phyloP scores from a whole-genome alignment of 1,140 invertebrate genomes.

The Temnothorax curvispinosus region DNA sequence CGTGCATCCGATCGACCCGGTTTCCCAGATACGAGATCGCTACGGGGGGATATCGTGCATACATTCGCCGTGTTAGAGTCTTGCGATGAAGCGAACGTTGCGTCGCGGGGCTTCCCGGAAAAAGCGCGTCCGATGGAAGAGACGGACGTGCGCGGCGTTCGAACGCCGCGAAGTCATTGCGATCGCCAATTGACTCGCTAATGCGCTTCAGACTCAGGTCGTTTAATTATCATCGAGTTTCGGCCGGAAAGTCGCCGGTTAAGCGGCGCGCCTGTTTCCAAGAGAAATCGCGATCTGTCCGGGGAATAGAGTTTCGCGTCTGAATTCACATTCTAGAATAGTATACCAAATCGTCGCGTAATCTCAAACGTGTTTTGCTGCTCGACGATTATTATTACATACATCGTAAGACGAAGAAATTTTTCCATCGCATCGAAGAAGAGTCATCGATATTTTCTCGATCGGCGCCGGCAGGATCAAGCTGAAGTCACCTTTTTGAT shows the following conservation, averaged over 20 bases:
- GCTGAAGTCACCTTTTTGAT: constrained; percentile 12
- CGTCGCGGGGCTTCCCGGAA: not conserved
- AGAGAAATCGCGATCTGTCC: not conserved
- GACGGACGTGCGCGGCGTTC: constrained; percentile 14
- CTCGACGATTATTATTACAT: not conserved
- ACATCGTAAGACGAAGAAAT: not conserved
- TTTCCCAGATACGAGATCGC: constrained; percentile 7
- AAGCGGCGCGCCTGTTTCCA: not conserved
- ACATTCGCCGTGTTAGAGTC: not conserved
- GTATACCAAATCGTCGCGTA: no score
- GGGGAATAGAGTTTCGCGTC: not conserved
- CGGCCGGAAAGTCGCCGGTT: not conserved
- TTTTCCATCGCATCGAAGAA: not conserved
- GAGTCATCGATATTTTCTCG: constrained; percentile 9
- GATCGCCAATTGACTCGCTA: constrained; percentile 49
- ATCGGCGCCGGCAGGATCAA: not conserved
- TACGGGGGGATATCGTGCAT: not conserved
- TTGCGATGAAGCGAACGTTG: not conserved
- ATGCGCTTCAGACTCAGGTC: constrained; percentile 1
- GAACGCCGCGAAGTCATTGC: not conserved
- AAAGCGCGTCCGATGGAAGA: not conserved
- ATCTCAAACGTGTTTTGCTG: not conserved
- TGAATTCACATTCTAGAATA: not conserved
- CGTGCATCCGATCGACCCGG: constrained; percentile 33
- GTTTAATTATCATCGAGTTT: constrained; percentile 34